These are phyloP conservation scores for Muricea muricata DNA, from an alignment of 92 coral and sea anemone species.

Conservation along the genomic window DNA sequence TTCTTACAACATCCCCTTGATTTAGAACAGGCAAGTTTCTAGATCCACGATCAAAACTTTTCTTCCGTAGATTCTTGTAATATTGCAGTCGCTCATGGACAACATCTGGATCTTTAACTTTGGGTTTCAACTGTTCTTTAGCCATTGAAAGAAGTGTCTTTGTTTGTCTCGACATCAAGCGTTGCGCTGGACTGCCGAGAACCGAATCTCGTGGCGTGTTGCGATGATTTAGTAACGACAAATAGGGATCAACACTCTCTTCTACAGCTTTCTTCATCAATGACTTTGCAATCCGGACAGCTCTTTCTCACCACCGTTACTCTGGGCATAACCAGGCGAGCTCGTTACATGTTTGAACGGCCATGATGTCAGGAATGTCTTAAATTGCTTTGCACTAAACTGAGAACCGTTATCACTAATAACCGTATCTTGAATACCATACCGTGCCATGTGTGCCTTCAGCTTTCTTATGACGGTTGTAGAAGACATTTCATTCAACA, in stretches of 20 bases:
- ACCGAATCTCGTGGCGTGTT: constrained; percentile 4
- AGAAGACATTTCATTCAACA: background rate
- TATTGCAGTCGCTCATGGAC: background rate
- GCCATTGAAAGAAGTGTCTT: background rate
- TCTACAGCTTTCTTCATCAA: constrained; percentile 15
- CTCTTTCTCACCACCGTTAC: constrained; percentile 10
- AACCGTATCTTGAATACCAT: no score
- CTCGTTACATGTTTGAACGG: background rate
- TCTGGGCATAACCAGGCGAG: background rate
- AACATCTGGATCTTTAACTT: background rate
- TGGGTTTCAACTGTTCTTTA: background rate
- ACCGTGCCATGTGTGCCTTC: background rate
- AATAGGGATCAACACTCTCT: constrained; percentile 5
- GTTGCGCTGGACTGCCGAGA: background rate
- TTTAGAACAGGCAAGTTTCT: background rate
- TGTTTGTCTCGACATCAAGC: background rate
- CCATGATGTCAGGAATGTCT: background rate
- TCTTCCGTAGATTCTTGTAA: background rate
- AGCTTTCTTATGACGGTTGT: background rate
- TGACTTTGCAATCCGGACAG: background rate
- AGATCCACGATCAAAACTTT: background rate
- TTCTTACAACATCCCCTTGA: constrained; percentile 4
- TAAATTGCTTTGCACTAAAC: background rate
- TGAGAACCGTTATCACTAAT: background rate
- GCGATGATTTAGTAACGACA: constrained; percentile 3